Evolutionary conservation across 2,797 vertebrate genomes (phyloP).

Genomic region (Neolamprologus multifasciatus): DNA sequence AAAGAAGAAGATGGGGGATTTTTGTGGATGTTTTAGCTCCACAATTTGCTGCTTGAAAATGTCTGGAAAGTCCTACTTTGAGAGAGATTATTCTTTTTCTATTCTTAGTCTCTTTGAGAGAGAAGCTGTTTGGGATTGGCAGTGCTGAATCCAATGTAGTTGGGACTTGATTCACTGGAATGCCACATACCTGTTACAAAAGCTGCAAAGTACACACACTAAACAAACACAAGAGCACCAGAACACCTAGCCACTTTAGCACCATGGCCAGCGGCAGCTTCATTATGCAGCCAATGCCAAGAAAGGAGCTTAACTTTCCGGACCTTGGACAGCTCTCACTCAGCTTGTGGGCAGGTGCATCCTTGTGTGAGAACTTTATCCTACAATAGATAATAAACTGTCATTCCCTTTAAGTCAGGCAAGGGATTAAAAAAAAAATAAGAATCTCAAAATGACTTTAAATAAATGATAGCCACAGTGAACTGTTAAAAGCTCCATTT

Average conservation of each 20-base stretch:
- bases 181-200: constrained; percentile 14
- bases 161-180: constrained; percentile 18
- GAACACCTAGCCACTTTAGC: constrained; percentile 33
- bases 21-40: background rate
- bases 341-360: constrained; percentile 28
- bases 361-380: background rate
- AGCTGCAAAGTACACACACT: background rate
- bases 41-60: background rate
- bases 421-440: background rate
- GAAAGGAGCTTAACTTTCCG: constrained; percentile 55
- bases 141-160: background rate
- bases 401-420: no score
- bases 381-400: background rate
- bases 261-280: constrained; percentile 40
- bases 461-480: background rate
- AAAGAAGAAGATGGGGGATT: background rate
- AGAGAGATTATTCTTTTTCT: constrained; percentile 11
- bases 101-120: constrained; percentile 1
- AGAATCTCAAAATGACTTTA: background rate
- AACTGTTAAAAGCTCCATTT: background rate
- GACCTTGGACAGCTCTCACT: constrained; percentile 49
- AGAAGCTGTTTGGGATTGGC: constrained; percentile 14
- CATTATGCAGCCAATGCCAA: constrained; percentile 35
- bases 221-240: background rate
- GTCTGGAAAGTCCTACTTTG: background rate